These are phyloP conservation scores for Lagopus muta DNA, from an alignment of 2,113 vertebrate species.

Conservation along the genomic window DNA sequence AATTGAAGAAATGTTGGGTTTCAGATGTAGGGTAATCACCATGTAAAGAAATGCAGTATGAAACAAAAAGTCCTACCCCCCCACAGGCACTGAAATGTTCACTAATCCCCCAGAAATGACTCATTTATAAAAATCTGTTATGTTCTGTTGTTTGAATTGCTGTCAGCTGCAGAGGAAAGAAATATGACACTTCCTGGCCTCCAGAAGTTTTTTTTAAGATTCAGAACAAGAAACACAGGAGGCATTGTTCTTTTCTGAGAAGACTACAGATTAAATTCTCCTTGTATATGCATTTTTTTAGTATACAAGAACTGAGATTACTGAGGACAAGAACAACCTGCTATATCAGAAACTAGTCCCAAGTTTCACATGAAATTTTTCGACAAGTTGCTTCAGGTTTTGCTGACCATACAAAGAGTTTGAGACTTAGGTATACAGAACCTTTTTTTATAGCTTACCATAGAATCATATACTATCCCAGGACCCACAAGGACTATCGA, in stretches of 20 bases:
- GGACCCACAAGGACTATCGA: too few relatives aligned
- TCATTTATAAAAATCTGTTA: not conserved
- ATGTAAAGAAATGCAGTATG: not conserved
- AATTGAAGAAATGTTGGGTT: not conserved
- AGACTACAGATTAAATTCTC: not conserved
- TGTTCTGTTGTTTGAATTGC: not conserved
- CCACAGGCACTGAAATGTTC: not conserved
- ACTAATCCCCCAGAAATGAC: not conserved
- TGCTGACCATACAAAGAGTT: not conserved
- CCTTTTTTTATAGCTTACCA: too few relatives aligned
- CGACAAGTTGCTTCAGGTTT: not conserved
- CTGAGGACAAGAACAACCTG: not conserved
- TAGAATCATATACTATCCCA: too few relatives aligned
- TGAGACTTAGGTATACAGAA: too few relatives aligned
- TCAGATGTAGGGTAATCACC: not conserved
- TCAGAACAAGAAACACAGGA: not conserved
- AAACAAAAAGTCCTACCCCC: not conserved
- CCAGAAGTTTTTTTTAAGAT: not conserved
- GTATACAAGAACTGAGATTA: rapidly evolving
- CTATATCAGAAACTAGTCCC: not conserved
- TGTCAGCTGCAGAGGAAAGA: not conserved
- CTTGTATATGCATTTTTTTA: not conserved
- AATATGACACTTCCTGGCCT: not conserved
- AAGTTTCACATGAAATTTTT: not conserved
- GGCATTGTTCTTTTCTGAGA: not conserved